Conservation (phyloP, 1,140 invertebrate species). For the Drosophila obscura region DNA sequence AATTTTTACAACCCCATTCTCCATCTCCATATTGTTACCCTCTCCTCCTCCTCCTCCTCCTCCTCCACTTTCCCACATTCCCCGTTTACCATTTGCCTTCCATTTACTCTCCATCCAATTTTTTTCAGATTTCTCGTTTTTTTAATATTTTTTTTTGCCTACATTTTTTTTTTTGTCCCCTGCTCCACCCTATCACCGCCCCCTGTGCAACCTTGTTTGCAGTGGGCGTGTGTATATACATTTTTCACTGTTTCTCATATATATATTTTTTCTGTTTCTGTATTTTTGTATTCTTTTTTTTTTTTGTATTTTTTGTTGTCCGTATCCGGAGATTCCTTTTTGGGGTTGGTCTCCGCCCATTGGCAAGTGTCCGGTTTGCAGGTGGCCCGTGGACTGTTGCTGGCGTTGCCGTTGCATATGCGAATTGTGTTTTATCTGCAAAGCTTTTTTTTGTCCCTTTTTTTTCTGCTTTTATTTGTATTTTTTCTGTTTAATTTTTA, state of each 20-base stretch:
- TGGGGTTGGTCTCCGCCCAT: constrained; percentile 75
- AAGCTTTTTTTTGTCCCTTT: constrained; percentile 39
- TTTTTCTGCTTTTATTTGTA: constrained; percentile 23
- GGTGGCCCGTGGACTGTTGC: constrained; percentile 43
- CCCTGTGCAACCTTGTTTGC: constrained; percentile 61
- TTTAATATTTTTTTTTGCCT: constrained; percentile 17
- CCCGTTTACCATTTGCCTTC: constrained; percentile 42
- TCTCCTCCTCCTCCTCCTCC: neutral
- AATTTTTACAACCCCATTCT: constrained; percentile 61
- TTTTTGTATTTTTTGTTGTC: constrained; percentile 27
- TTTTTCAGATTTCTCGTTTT: constrained; percentile 43
- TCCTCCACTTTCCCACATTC: constrained; percentile 32
- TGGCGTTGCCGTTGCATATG: constrained; percentile 53
- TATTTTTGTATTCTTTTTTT: constrained; percentile 8
- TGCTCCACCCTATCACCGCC: constrained; percentile 5
- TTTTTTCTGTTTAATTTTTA: constrained; percentile 38
- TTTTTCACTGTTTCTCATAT: constrained; percentile 7
- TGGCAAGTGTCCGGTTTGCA: constrained; percentile 79
- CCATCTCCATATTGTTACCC: neutral
- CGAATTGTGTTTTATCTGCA: constrained; percentile 48
- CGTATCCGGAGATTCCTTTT: constrained; percentile 44
- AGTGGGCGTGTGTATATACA: constrained; percentile 57
- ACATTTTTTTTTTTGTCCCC: constrained; percentile 4
- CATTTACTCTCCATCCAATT: constrained; percentile 29
- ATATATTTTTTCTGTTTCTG: constrained; percentile 33